Percentiles rank a stretch among this genome's conserved stretches.
Evolutionary conservation across 2,797 vertebrate genomes (phyloP).

Genomic region (Ciconia nigra): DNA sequence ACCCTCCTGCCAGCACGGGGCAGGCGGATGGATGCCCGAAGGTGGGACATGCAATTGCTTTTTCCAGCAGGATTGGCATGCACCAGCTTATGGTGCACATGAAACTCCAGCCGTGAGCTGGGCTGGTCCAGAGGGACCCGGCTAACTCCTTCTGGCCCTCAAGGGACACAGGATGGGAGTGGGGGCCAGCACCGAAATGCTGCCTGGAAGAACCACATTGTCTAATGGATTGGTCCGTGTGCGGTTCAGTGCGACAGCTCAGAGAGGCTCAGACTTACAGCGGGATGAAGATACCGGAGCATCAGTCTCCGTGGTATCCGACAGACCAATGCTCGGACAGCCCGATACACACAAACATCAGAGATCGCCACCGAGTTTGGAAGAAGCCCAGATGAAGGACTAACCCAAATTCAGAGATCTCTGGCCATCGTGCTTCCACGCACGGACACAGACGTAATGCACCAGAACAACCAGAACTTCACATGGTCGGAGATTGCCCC

Average conservation of each 20-base stretch:
- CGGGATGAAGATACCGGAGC: not conserved
- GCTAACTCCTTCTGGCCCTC: not conserved
- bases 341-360: not conserved
- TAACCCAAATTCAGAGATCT: not conserved
- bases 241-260: not conserved
- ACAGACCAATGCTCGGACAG: not conserved
- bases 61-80: not conserved
- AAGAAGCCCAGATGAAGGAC: not conserved
- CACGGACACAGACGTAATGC: not conserved
- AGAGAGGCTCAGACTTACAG: not conserved
- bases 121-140: not conserved
- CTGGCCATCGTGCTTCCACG: not conserved
- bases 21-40: not conserved
- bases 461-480: not conserved
- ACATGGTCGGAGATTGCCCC: not conserved
- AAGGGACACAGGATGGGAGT: not conserved
- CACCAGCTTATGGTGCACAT: not conserved
- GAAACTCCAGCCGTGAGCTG: not conserved
- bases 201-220: not conserved
- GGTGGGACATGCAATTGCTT: not conserved
- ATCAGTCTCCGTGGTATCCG: fast-evolving
- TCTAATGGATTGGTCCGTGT: not conserved
- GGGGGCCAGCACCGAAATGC: not conserved
- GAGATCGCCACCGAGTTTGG: not conserved
- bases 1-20: not conserved